Base-by-base conservation (phyloP, 2,888 invertebrate species). In the Troides helena region DNA sequence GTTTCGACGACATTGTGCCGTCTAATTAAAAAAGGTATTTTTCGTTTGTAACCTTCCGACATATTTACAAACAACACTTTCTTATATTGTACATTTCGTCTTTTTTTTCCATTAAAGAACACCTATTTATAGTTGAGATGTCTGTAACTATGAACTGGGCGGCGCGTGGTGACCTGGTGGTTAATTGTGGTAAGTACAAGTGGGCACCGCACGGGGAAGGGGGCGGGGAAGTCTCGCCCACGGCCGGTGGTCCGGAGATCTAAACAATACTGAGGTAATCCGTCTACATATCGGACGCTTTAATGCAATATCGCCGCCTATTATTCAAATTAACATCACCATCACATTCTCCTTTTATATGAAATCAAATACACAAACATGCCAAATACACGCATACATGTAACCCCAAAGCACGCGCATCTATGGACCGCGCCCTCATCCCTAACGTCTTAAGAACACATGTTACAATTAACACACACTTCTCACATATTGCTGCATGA, bases 1-100 rank as follows among this genome's bases (percentile, higher is more conserved):
- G 84, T 85, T 81, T 80, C 84, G 84, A 85, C 83, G 84, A 81
- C 83, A 84, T 79, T 83, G 81, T 83, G 83, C 84, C 84, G 84
- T 84, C 84, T 81, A 77, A 80, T 80, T 75, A 80, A 77, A 79
- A 46, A 81, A 81, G 78, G 77, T 80, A 81, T 76, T 78, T 80
- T 77, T 80, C 81, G 82, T 81, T 83, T 77, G 82, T 79, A 80
- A 81, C 76, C 68, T 73, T 74, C 72, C 76, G 69, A 77, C 18
- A 74, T 80, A 79, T 80, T 81, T 80, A 82, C 83, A 82, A 82
- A 83, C 81, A 73, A 76, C 71, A 73, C 72, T 76, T 74, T 73
- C 77, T 76, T 77, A 80, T 67, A 80, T 77, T 76, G 79, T 80
- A 82, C 80, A 81, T 76, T 74, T 75, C 80, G 81, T 79, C 80